Evolutionary conservation across 2,113 vertebrate species (phyloP), one percentile per base, ranked within the genome.

Genomic region (Symphodus melops): DNA sequence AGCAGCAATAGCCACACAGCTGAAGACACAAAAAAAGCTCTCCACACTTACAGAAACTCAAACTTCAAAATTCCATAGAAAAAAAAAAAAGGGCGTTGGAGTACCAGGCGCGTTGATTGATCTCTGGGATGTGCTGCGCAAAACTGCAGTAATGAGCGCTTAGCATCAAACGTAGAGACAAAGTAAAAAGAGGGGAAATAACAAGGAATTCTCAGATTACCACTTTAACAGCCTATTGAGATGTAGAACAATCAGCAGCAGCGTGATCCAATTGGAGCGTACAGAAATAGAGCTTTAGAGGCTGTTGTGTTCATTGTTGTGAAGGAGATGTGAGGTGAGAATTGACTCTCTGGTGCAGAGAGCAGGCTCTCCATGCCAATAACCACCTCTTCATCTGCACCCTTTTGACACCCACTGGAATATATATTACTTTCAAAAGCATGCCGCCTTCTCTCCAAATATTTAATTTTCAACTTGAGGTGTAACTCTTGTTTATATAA

Each of bases 391-490:
- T 90, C 86, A 87, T 68, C 51, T 0, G 62, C 65, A 12, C 37
- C 68, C 14, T 75, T 68, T 75, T 89, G 82, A 82, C 88, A 81
- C 84, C 59, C 81, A 70, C 74, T 79, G 68, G 57, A 88, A 84
- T 72, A 78, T 23, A 59, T 68, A 82, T 83, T 62, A 70, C 75
- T 85, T 72, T 81, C 75, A 77, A 71, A 66, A 82, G 70, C 67
- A 64, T 57, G 56, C 63, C 9, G 44, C 75, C 55, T 67, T 57
- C 85, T 83, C 84, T 88, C 63, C 80, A 74, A 72, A 89, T 88
- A 87, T 89, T 87, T 70, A 62, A 91, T 90, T 87, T 88, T 82
- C 81, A 89, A 90, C 79, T 88, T 83, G 68, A 88, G 75, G 25
- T 10, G 63, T 48, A 76, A 66, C 77, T 84, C 82, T 67, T 87